Percentiles rank a stretch among this genome's conserved stretches.
phyloP scores from a whole-genome alignment of 2,888 invertebrate genomes.

The Diloba caeruleocephala region DNA sequence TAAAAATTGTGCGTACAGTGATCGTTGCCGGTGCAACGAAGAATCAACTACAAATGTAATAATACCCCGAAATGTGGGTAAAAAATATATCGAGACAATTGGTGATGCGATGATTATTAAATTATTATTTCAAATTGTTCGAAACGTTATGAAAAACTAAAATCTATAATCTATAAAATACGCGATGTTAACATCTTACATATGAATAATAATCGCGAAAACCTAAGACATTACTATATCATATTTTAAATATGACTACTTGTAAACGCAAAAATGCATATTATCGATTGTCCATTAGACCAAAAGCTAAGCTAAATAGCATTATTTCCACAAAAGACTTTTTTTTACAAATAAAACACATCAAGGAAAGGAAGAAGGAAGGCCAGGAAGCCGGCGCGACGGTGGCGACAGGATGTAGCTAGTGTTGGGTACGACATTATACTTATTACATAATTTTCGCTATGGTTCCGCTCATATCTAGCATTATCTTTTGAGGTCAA shows the following conservation, averaged over 20 bases:
- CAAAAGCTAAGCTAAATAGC: slow-evolving; percentile 10
- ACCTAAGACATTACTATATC: too few species aligned
- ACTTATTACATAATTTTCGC: slow-evolving; percentile 58
- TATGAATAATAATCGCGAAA: too few species aligned
- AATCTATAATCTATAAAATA: too few species aligned
- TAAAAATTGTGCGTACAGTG: slow-evolving; percentile 61
- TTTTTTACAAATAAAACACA: slow-evolving; percentile 21
- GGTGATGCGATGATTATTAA: too few species aligned
- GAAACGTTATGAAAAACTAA: too few species aligned
- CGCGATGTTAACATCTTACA: too few species aligned
- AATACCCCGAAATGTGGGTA: slow-evolving; percentile 53
- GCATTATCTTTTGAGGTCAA: slow-evolving; percentile 76
- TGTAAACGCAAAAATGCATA: slow-evolving; percentile 1
- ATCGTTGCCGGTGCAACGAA: slow-evolving; percentile 36
- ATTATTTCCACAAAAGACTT: slow-evolving; percentile 20
- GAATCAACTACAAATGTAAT: slow-evolving; percentile 56
- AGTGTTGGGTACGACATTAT: slow-evolving; percentile 24
- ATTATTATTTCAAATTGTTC: background rate
- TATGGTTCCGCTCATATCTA: slow-evolving; percentile 64
- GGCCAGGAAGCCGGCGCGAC: too few species aligned
- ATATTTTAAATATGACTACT: too few species aligned
- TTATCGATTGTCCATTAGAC: slow-evolving; percentile 9
- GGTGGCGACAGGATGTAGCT: slow-evolving; percentile 28
- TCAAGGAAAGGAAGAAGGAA: too few species aligned
- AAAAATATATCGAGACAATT: slow-evolving; percentile 15